Conservation (phyloP, 37 sponge, comb jelly and placozoan genomes). For the Lycopodina hypogea region DNA sequence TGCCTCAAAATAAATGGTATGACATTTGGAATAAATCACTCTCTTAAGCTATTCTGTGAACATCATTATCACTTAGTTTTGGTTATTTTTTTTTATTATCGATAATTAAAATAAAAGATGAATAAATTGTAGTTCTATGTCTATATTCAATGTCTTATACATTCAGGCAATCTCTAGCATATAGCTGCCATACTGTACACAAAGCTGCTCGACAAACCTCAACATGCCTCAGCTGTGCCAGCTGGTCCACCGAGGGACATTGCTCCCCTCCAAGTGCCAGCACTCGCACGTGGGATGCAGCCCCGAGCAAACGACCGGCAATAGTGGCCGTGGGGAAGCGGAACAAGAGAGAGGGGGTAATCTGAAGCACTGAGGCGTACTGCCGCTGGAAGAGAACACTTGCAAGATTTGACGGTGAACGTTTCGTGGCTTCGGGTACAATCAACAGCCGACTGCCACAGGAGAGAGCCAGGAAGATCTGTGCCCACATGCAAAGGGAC, state of each 20-base stretch:
- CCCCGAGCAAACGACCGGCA: slow-evolving; percentile 33
- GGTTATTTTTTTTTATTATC: no score
- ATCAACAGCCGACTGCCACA: slow-evolving; percentile 67
- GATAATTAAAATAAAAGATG: no score
- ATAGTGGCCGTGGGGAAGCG: slow-evolving; percentile 7
- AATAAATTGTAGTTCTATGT: no score
- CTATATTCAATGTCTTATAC: no score
- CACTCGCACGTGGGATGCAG: slow-evolving; percentile 51
- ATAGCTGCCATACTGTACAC: no score
- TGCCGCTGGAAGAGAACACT: slow-evolving; percentile 33
- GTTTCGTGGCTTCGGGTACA: slow-evolving; percentile 55
- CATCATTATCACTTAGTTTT: no score
- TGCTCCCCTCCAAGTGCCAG: slow-evolving; percentile 89
- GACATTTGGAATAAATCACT: no score
- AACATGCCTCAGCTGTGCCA: slow-evolving; percentile 39
- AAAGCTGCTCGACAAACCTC: not conserved
- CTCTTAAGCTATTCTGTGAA: no score
- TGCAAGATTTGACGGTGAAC: slow-evolving; percentile 39
- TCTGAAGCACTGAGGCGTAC: slow-evolving; percentile 64
- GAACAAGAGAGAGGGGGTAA: slow-evolving; percentile 60
- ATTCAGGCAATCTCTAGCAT: no score
- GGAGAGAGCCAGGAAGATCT: slow-evolving; percentile 80
- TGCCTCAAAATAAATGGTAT: no score
- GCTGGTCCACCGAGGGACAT: slow-evolving; percentile 42
- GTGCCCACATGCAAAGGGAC: not conserved